Conservation (phyloP, 2,113 vertebrate species). For the Mirza zaza region DNA sequence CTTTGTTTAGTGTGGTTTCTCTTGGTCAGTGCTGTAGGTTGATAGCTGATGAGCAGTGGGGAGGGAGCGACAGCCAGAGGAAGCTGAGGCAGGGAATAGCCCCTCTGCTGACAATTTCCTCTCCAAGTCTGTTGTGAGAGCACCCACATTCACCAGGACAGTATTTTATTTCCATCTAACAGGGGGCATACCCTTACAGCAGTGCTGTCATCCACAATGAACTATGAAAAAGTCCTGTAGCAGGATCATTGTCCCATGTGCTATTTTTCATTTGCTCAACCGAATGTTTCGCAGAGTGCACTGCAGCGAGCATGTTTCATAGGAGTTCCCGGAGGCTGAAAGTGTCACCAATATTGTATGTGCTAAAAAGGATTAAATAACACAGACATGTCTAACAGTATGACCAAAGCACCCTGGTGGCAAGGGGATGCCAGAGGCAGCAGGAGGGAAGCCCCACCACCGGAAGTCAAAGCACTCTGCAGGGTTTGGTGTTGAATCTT, state of each 20-base stretch:
- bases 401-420: background rate
- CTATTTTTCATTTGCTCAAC: conserved; percentile 2
- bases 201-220: background rate
- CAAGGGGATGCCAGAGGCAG: background rate
- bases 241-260: background rate
- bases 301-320: background rate
- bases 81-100: background rate
- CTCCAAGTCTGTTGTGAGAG: background rate
- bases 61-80: background rate
- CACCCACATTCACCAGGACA: background rate
- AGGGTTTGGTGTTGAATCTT: background rate
- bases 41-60: background rate
- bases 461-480: background rate
- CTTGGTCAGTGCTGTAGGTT: background rate
- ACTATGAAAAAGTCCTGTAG: background rate
- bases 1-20: background rate
- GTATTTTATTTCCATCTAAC: background rate
- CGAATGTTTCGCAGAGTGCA: background rate
- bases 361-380: background rate
- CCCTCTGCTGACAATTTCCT: background rate
- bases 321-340: background rate
- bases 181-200: background rate
- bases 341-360: background rate
- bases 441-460: background rate
- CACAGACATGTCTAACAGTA: background rate